These are phyloP conservation scores for Melieria picta DNA, from an alignment of 2,888 invertebrate genomes.

Conservation along the genomic window DNA sequence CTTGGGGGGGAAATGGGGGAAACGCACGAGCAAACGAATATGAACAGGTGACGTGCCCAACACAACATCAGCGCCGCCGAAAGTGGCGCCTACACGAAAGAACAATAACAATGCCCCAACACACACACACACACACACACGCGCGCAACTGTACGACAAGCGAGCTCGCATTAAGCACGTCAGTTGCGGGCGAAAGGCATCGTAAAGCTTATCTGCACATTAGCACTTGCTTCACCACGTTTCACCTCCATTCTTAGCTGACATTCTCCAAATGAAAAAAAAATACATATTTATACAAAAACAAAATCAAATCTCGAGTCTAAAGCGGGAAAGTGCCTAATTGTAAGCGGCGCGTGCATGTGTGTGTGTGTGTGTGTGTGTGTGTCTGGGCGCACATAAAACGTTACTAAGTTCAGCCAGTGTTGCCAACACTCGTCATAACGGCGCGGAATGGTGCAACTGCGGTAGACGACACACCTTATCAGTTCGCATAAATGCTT, in stretches of 20 bases:
- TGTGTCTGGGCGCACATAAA: too few relatives aligned
- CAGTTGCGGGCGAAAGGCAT: constrained; percentile 14
- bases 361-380: too few relatives aligned
- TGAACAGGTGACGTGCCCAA: constrained; percentile 1
- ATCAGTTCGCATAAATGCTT: too few relatives aligned
- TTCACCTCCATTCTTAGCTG: neutral
- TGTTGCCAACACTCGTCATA: neutral
- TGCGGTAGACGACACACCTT: too few relatives aligned
- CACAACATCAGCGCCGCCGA: too few relatives aligned
- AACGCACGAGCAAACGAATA: constrained; percentile 5
- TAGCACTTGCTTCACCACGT: constrained; percentile 43
- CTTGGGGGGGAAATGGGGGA: neutral
- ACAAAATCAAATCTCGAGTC: neutral
- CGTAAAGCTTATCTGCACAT: constrained; percentile 49
- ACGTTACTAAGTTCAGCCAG: neutral
- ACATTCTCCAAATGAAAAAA: neutral
- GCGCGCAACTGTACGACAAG: neutral
- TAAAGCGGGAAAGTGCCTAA: neutral
- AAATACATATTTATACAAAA: neutral
- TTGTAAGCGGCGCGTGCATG: too few relatives aligned
- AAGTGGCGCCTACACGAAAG: too few relatives aligned
- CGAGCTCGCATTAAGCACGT: too few relatives aligned
- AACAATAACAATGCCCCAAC: too few relatives aligned
- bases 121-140: too few relatives aligned
- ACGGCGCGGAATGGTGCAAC: too few relatives aligned